Evolutionary conservation across 2,797 vertebrate species (phyloP).

Genomic region (Typhlichthys eigenmanni): DNA sequence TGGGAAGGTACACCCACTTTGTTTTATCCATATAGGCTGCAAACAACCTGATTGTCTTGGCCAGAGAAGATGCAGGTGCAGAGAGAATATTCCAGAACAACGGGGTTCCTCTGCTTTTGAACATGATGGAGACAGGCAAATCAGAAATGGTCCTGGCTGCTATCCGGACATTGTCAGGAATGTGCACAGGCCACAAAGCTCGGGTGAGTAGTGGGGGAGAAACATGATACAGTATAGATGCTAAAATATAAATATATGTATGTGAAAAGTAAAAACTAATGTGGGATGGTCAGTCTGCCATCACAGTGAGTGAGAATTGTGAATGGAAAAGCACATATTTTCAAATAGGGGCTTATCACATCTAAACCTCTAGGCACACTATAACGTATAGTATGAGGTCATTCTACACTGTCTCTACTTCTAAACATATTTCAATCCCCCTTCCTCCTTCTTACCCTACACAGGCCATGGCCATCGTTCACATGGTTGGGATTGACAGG

Average conservation of each 20-base stretch:
- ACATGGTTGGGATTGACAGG: slow-evolving; percentile 82
- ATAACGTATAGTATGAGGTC: too few species aligned
- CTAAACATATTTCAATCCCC: slow-evolving; percentile 3
- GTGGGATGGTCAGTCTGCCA: too few species aligned
- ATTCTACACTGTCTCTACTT: too few species aligned
- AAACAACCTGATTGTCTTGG: slow-evolving; percentile 94
- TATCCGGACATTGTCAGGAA: slow-evolving; percentile 88
- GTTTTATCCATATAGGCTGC: slow-evolving; percentile 79
- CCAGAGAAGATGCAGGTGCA: slow-evolving; percentile 91
- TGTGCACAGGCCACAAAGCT: slow-evolving; percentile 92
- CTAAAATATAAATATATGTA: neutral
- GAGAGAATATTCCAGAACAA: slow-evolving; percentile 97
- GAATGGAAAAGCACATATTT: too few species aligned
- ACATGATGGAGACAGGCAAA: slow-evolving; percentile 87
- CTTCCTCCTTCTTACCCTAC: neutral
- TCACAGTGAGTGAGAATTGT: too few species aligned
- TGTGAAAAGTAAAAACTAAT: too few species aligned
- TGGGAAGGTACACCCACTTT: neutral
- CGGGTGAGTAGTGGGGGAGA: slow-evolving; percentile 76
- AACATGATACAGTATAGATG: neutral
- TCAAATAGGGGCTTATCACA: too few species aligned
- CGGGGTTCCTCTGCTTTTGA: slow-evolving; percentile 85
- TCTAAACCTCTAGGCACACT: too few species aligned
- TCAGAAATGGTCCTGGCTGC: slow-evolving; percentile 89
- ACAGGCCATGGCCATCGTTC: slow-evolving; percentile 88